phyloP scores from a whole-genome alignment of 2,888 invertebrate species.

The Drosophila sordidula region DNA sequence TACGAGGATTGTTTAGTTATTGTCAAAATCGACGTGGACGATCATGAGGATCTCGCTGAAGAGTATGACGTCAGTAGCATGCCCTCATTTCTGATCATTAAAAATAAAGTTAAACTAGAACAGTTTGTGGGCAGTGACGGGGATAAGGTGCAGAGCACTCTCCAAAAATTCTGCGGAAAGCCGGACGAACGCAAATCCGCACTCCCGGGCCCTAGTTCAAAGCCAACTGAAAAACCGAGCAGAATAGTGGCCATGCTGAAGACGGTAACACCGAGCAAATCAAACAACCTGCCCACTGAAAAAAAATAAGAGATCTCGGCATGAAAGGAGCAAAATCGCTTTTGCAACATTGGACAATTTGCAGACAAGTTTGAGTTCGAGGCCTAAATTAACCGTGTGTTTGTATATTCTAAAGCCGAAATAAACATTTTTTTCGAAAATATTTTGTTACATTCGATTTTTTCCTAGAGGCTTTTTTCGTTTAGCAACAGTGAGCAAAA shows the following conservation, averaged over 20 bases:
- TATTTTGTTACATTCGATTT: neutral
- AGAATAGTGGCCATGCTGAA: constrained; percentile 30
- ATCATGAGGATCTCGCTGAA: constrained; percentile 91
- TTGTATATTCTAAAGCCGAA: constrained; percentile 5
- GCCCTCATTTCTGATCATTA: constrained; percentile 95
- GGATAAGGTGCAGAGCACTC: constrained; percentile 87
- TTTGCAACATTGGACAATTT: neutral
- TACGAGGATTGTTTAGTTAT: constrained; percentile 86
- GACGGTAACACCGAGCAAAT: constrained; percentile 15
- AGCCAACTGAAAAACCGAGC: constrained; percentile 11
- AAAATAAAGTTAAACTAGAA: constrained; percentile 88
- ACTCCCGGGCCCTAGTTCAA: constrained; percentile 10
- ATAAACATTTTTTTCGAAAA: neutral
- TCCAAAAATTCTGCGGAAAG: constrained; percentile 64
- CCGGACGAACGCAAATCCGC: constrained; percentile 18
- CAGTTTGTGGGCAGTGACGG: constrained; percentile 92
- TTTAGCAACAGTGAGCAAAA: no score
- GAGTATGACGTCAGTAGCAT: constrained; percentile 92
- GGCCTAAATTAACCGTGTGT: neutral
- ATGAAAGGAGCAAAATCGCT: neutral
- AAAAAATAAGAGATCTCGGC: constrained; percentile 20
- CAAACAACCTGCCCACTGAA: neutral
- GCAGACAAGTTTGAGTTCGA: neutral
- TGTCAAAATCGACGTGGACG: constrained; percentile 91
- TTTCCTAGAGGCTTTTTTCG: neutral